Evolutionary conservation across 2,113 vertebrate genomes (phyloP), one percentile per base, ranked within the genome.

Genomic region (Oncorhynchus tshawytscha): DNA sequence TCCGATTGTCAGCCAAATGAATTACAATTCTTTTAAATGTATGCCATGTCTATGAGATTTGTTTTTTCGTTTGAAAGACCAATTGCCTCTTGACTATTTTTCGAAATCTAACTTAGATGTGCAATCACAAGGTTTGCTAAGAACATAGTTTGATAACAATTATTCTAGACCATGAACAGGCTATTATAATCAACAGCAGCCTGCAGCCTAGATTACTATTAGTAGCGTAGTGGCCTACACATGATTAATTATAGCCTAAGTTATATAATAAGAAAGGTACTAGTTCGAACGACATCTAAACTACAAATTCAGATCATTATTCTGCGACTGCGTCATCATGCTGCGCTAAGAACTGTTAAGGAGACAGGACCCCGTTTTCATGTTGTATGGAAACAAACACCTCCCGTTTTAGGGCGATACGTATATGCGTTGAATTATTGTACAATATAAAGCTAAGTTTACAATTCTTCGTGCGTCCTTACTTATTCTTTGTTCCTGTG

Each of bases 1-100:
- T 91, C 87, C 89, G 89, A 80, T 90, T 74, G 66, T 79, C 80
- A 82, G 75, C 57, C 76, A 79, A 86, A 76, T 82, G 78, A 85
- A 70, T 69, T 81, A 84, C 83, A 87, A 86, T 79, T 78, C 87
- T 87, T 84, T 82, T 80, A 78, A 82, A 80, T 83, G 76, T 74
- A 48, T 11, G 67, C 79, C 29, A 11, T 68, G 29, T 68, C 13
- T 15, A 62, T 62, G 18, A n/a, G 31, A 34, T 68, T 39, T 9
- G 67, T 68, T 39, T 20, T 15, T 34, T 68, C 67, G 51, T 54
- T 54, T 54, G 51, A 68, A 68, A 68, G 67, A 8, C 67, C 67
- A 68, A 11, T 62, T n/a, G 5, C 67, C 31, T 34, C 3, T 18
- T 68, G 67, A 34, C 29, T 25, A 29, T 27, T 15, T n/a, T 68